phyloP scores from a whole-genome alignment of 2,797 vertebrate species.

The Acanthurus leucopareius region DNA sequence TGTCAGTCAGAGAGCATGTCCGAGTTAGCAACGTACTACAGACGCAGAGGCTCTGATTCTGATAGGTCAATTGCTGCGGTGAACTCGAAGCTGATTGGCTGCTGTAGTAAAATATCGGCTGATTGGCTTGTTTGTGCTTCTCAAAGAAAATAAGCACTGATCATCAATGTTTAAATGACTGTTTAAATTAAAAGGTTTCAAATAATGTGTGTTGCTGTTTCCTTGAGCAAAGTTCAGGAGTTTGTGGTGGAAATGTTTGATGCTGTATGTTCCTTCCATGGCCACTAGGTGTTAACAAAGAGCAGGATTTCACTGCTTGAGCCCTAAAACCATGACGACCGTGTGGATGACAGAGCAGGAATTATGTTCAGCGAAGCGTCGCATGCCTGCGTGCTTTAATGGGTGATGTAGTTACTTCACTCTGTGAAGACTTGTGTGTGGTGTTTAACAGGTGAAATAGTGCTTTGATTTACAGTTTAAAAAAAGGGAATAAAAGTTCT shows the following conservation, averaged over 20 bases:
- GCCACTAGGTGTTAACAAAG: neutral
- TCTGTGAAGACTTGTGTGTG: too few species aligned
- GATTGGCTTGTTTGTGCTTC: slow-evolving; percentile 3
- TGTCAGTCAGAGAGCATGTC: neutral
- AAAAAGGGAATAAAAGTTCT: slow-evolving; percentile 7
- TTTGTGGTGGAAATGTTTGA: neutral
- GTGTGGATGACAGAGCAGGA: too few species aligned
- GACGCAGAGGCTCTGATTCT: neutral
- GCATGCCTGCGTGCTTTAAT: neutral
- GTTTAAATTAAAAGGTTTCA: neutral
- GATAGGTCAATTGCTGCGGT: neutral
- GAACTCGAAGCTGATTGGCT: neutral
- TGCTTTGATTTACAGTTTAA: neutral
- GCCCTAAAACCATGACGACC: neutral
- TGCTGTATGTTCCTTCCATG: neutral
- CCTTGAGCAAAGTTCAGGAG: neutral
- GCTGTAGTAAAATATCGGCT: neutral
- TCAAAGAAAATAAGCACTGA: neutral
- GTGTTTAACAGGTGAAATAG: neutral
- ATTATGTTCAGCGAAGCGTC: neutral
- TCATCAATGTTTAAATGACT: slow-evolving; percentile 29
- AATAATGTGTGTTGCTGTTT: neutral
- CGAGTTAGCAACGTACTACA: neutral
- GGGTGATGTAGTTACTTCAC: too few species aligned
- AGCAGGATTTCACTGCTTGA: neutral